phyloP scores from a whole-genome alignment of 2,888 invertebrate genomes.

The Nezara viridula region DNA sequence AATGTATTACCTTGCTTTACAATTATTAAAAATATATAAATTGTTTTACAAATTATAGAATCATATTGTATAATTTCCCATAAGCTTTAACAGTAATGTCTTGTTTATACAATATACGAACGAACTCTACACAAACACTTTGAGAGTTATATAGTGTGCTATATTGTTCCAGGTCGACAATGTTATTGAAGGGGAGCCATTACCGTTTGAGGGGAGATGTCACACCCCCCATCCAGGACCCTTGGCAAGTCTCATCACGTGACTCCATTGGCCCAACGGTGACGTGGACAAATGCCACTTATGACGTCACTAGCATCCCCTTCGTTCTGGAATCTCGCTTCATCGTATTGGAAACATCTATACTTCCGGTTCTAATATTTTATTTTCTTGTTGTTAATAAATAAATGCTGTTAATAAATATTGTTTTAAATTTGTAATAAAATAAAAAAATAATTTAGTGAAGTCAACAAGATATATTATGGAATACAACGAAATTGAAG shows the following conservation, averaged over 20 bases:
- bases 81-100: background rate
- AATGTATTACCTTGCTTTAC: too few species aligned
- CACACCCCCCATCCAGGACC: conserved; percentile 6
- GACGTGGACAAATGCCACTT: conserved; percentile 24
- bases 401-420: too few species aligned
- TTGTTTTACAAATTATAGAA: too few species aligned
- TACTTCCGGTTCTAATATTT: background rate
- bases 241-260: conserved; percentile 19
- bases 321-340: background rate
- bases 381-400: too few species aligned
- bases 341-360: conserved; percentile 8
- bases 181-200: conserved; percentile 33
- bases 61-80: too few species aligned
- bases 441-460: too few species aligned
- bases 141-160: background rate
- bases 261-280: conserved; percentile 45
- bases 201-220: conserved; percentile 7
- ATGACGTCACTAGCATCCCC: conserved; percentile 44
- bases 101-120: background rate
- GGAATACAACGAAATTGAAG: too few species aligned
- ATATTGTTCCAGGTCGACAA: conserved; percentile 35
- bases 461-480: too few species aligned
- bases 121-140: background rate
- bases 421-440: too few species aligned
- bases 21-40: too few species aligned